Conservation (phyloP, 2,113 vertebrate genomes). For the Tympanuchus pallidicinctus region DNA sequence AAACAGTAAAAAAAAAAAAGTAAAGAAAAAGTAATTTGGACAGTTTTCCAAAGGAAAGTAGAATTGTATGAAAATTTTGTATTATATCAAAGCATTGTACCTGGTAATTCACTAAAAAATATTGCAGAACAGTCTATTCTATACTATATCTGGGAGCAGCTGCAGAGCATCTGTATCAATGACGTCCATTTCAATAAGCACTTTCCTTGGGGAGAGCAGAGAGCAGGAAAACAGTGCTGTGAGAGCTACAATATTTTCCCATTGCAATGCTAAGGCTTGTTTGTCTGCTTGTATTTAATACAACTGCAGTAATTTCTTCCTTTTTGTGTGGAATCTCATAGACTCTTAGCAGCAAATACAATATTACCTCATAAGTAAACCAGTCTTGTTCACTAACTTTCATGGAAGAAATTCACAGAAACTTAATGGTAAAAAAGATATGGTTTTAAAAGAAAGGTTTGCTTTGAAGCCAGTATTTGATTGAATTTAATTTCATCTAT, state of each 20-base stretch:
- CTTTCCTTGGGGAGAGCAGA: constrained; percentile 50
- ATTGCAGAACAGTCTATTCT: constrained; percentile 17
- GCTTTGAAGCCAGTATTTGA: background rate
- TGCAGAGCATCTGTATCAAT: constrained; percentile 32
- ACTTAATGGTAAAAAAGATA: background rate
- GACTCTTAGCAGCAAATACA: background rate
- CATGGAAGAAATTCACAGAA: background rate
- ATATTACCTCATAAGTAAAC: background rate
- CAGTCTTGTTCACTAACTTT: background rate
- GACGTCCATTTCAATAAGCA: constrained; percentile 4
- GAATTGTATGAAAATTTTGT: background rate
- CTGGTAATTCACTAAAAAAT: background rate
- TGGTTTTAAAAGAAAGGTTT: background rate
- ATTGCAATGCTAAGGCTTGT: background rate
- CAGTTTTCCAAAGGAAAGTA: background rate
- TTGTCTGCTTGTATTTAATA: constrained; percentile 40
- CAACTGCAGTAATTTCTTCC: constrained; percentile 18
- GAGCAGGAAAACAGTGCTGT: background rate
- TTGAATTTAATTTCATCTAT: background rate
- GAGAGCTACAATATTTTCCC: constrained; percentile 25
- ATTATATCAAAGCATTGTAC: background rate
- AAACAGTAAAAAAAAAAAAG: background rate
- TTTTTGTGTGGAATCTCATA: constrained; percentile 5
- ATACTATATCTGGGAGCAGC: background rate
- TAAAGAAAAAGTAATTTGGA: background rate